A percentile compares a stretch with the other conserved stretches of the same genome.
phyloP scores from a whole-genome alignment of 2,888 invertebrate species.

The Euclidia mi region DNA sequence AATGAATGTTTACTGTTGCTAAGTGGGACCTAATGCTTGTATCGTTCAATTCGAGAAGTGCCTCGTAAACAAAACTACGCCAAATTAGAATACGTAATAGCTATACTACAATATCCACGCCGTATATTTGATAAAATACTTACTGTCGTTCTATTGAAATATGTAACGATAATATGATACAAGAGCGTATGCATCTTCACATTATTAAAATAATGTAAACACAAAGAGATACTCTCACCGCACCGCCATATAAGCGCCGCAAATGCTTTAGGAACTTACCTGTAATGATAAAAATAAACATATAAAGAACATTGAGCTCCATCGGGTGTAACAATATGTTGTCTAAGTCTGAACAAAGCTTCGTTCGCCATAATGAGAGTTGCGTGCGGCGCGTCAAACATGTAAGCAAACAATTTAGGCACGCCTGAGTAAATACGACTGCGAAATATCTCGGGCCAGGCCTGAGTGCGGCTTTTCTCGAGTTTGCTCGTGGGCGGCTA shows the following conservation, averaged over 20 bases:
- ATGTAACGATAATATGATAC: constrained; percentile 29
- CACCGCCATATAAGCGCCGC: constrained; percentile 76
- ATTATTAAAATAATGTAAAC: constrained; percentile 50
- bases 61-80: constrained; percentile 13
- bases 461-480: constrained; percentile 81
- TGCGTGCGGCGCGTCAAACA: constrained; percentile 89
- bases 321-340: constrained; percentile 86
- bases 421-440: constrained; percentile 89
- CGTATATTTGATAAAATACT: constrained; percentile 16
- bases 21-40: constrained; percentile 66
- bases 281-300: constrained; percentile 87
- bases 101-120: constrained; percentile 44
- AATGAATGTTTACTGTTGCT: constrained; percentile 82
- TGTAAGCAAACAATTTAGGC: constrained; percentile 89
- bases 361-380: constrained; percentile 87
- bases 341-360: constrained; percentile 87
- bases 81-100: constrained; percentile 18
- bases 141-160: constrained; percentile 39
- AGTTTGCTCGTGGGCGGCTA: constrained; percentile 77
- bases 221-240: constrained; percentile 80
- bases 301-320: constrained; percentile 83
- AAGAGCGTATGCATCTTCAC: constrained; percentile 27
- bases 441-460: constrained; percentile 85
- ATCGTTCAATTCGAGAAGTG: constrained; percentile 57
- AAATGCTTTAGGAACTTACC: constrained; percentile 81